Percentiles rank a stretch among this genome's conserved stretches.
These are phyloP conservation scores for Thunnus maccoyii DNA, from an alignment of 2,113 vertebrate species.

Conservation along the genomic window DNA sequence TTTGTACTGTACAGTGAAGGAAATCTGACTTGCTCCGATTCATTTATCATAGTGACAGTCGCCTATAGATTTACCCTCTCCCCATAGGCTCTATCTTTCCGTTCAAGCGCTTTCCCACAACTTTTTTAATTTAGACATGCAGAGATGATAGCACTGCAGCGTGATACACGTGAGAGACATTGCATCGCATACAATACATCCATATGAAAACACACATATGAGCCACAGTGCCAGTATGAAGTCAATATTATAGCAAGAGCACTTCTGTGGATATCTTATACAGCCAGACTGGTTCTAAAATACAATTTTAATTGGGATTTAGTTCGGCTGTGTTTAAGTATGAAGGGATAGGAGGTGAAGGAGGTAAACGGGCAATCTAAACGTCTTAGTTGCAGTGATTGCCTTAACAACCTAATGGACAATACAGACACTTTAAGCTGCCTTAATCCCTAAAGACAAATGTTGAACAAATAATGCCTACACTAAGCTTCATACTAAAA, in stretches of 20 bases:
- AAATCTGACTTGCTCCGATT: conserved; percentile 37
- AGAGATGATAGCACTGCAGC: conserved; percentile 16
- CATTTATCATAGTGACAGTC: conserved; percentile 66
- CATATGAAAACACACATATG: not conserved
- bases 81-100: conserved; percentile 20
- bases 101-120: conserved; percentile 9
- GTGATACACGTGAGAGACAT: not conserved
- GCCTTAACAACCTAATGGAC: conserved; percentile 9
- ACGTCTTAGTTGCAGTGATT: conserved; percentile 13
- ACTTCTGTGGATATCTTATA: not conserved
- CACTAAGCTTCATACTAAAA: conserved; percentile 8
- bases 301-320: not conserved
- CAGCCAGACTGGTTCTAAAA: not conserved
- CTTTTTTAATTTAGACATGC: conserved; percentile 51
- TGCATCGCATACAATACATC: not conserved
- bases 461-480: not conserved
- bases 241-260: not conserved
- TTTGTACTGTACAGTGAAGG: conserved; percentile 28
- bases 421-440: conserved; percentile 15
- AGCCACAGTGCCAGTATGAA: not conserved
- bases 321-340: not conserved
- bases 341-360: not conserved
- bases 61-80: conserved; percentile 34
- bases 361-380: not conserved
- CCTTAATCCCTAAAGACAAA: conserved; percentile 11